Conservation (phyloP, 2,113 vertebrate genomes). For the Shinisaurus crocodilurus region DNA sequence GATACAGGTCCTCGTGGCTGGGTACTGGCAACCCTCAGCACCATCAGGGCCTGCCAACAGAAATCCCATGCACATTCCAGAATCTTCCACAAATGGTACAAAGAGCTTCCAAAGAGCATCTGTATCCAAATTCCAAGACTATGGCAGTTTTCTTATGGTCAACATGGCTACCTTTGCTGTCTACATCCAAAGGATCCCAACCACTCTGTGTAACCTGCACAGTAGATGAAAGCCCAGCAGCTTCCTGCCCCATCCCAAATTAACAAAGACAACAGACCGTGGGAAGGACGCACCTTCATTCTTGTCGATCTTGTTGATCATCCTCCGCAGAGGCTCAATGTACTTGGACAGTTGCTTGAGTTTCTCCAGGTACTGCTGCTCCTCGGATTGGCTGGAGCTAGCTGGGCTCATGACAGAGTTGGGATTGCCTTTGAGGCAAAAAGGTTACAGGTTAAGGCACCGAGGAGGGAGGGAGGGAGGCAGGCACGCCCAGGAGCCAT, state of each 20-base stretch:
- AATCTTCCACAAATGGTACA: neutral
- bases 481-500: too few relatives aligned
- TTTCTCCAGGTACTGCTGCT: constrained; percentile 98
- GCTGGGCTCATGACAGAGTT: constrained; percentile 94
- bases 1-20: neutral
- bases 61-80: too few relatives aligned
- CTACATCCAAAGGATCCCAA: neutral
- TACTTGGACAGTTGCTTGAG: constrained; percentile 97
- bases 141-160: too few relatives aligned
- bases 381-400: constrained; percentile 89
- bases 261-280: too few relatives aligned
- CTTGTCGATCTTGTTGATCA: constrained; percentile 99
- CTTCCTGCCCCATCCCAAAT: neutral
- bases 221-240: too few relatives aligned
- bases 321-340: constrained; percentile 93
- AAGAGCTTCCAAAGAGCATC: neutral
- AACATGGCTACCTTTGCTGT: too few relatives aligned
- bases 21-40: too few relatives aligned
- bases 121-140: neutral
- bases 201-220: neutral
- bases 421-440: constrained; percentile 85
- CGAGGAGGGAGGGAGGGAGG: neutral
- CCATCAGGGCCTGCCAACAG: too few relatives aligned
- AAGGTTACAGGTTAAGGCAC: constrained; percentile 17
- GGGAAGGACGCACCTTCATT: constrained; percentile 87